Conservation (phyloP, 1,140 invertebrate genomes). For the Atta colombica region DNA sequence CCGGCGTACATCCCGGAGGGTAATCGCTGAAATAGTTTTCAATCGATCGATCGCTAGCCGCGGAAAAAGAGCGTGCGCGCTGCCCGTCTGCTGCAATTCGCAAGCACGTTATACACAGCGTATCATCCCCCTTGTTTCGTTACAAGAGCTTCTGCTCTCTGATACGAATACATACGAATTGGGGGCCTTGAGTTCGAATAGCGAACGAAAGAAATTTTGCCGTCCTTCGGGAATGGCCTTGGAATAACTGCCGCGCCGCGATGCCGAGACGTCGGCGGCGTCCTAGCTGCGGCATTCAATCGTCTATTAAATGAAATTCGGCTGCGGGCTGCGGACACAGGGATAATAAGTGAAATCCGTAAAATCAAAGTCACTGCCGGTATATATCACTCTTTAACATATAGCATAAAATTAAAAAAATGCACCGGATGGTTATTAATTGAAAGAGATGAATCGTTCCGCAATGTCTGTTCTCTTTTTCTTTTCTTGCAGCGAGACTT, state of each 20-base stretch:
- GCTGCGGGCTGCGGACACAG: not conserved
- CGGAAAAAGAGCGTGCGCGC: slow-evolving; percentile 69
- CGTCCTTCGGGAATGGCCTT: slow-evolving; percentile 69
- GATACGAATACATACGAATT: slow-evolving; percentile 70
- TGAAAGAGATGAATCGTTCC: slow-evolving; percentile 10
- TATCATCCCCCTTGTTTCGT: slow-evolving; percentile 6
- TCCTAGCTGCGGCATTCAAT: slow-evolving; percentile 10
- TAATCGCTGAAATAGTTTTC: slow-evolving; percentile 75
- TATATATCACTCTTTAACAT: not conserved
- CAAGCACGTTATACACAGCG: slow-evolving; percentile 14
- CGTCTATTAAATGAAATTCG: slow-evolving; percentile 34
- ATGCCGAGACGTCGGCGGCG: not conserved
- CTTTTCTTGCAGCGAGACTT: not conserved
- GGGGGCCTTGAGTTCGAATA: slow-evolving; percentile 37
- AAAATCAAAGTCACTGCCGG: slow-evolving; percentile 7
- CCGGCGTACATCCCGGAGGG: slow-evolving; percentile 41
- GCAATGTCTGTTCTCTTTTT: no score
- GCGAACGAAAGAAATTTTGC: slow-evolving; percentile 67
- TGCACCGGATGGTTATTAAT: slow-evolving; percentile 10
- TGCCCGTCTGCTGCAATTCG: slow-evolving; percentile 41
- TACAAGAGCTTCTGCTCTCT: slow-evolving; percentile 23
- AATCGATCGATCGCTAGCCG: slow-evolving; percentile 70
- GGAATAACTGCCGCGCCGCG: slow-evolving; percentile 24
- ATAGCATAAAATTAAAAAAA: not conserved
- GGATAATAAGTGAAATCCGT: slow-evolving; percentile 61